These are phyloP conservation scores for Cecidostiba fungosa DNA, from an alignment of 2,888 invertebrate genomes.

Conservation along the genomic window DNA sequence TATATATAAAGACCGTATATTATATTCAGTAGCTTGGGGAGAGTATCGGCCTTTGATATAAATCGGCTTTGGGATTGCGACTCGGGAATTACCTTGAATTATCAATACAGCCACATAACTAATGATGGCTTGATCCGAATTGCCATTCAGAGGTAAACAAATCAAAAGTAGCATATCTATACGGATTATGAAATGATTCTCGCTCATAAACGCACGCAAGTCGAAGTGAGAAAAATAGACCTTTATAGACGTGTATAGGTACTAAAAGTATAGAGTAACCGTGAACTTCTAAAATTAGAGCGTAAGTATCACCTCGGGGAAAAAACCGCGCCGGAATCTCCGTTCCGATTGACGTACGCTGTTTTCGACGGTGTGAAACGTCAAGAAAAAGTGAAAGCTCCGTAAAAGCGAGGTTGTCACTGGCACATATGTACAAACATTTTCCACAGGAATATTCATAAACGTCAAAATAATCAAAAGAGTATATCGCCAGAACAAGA, in stretches of 20 bases:
- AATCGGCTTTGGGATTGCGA: background rate
- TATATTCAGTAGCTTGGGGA: background rate
- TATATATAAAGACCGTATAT: background rate
- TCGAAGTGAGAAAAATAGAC: background rate
- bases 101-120: background rate
- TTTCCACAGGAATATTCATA: too few species aligned
- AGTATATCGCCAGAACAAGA: background rate
- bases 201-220: background rate
- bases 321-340: background rate
- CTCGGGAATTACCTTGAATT: background rate
- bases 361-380: background rate
- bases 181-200: too few species aligned
- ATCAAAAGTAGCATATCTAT: too few species aligned
- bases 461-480: background rate
- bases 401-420: background rate
- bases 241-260: background rate
- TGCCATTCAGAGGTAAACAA: too few species aligned
- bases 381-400: background rate
- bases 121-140: too few species aligned
- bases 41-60: background rate
- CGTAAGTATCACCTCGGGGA: background rate
- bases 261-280: constrained; percentile 20
- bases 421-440: too few species aligned
- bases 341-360: background rate
- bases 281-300: constrained; percentile 44